These are phyloP conservation scores for Tyria jacobaeae DNA, from an alignment of 2,888 invertebrate genomes.

Conservation along the genomic window DNA sequence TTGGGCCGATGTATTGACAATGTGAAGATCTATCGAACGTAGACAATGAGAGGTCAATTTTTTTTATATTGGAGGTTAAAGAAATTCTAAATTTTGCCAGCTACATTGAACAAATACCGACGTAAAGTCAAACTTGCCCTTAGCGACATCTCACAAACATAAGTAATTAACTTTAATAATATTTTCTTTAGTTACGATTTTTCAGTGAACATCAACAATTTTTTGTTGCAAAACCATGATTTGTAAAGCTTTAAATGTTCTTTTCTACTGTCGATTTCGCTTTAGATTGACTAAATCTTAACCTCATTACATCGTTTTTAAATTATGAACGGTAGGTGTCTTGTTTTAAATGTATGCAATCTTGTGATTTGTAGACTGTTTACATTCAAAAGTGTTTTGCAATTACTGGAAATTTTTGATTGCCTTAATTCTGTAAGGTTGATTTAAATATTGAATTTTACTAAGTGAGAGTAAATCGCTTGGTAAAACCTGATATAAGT, in stretches of 20 bases:
- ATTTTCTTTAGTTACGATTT: background rate
- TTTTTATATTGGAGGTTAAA: no score
- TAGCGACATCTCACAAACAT: no score
- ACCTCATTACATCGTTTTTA: background rate
- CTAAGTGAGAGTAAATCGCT: background rate
- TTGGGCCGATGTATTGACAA: no score
- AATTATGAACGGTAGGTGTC: background rate
- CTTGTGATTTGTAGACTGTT: background rate
- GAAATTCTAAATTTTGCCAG: no score
- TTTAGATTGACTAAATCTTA: background rate
- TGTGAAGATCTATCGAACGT: no score
- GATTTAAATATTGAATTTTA: background rate
- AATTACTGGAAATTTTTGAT: background rate
- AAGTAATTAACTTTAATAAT: background rate
- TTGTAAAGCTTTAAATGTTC: background rate
- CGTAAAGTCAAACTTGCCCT: no score
- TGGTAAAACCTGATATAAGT: conserved; percentile 5
- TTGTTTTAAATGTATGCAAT: background rate
- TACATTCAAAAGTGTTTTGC: background rate
- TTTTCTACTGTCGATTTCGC: background rate
- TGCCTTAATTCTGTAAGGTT: background rate
- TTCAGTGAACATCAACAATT: background rate
- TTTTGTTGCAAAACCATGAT: no score
- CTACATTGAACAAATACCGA: no score
- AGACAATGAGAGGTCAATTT: no score